Percentiles rank a stretch among this genome's conserved stretches.
phyloP scores from a whole-genome alignment of 2,113 vertebrate species.

The Micromys minutus region DNA sequence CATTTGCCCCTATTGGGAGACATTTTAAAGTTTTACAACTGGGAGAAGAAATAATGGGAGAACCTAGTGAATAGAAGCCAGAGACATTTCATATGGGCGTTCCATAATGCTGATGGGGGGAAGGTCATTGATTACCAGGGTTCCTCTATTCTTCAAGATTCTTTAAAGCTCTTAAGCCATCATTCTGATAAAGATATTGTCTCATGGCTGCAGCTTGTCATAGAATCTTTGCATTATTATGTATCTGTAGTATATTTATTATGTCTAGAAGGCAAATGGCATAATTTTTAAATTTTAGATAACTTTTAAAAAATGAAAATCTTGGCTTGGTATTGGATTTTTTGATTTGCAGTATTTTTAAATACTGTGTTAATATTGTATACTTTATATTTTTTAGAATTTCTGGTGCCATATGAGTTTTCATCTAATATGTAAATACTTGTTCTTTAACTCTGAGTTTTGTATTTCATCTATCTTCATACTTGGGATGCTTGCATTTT shows the following conservation, averaged over 20 bases:
- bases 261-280: constrained; percentile 58
- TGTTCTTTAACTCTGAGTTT: constrained; percentile 53
- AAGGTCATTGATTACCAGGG: background rate
- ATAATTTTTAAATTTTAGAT: constrained; percentile 59
- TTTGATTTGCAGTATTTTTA: constrained; percentile 55
- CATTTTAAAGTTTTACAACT: background rate
- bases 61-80: background rate
- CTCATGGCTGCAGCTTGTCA: constrained; percentile 35
- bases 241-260: constrained; percentile 54
- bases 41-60: background rate
- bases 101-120: background rate
- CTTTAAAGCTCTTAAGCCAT: constrained; percentile 26
- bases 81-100: background rate
- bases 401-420: constrained; percentile 51
- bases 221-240: constrained; percentile 45
- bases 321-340: constrained; percentile 63
- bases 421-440: constrained; percentile 41
- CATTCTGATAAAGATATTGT: constrained; percentile 41
- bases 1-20: constrained; percentile 29
- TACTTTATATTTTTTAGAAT: constrained; percentile 48
- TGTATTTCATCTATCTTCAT: constrained; percentile 24
- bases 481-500: constrained; percentile 13
- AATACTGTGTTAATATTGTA: constrained; percentile 60
- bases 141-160: constrained; percentile 16
- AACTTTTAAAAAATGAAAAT: constrained; percentile 54